Evolutionary conservation across 2,888 invertebrate genomes (phyloP).

Genomic region (Drosophila diplacantha): DNA sequence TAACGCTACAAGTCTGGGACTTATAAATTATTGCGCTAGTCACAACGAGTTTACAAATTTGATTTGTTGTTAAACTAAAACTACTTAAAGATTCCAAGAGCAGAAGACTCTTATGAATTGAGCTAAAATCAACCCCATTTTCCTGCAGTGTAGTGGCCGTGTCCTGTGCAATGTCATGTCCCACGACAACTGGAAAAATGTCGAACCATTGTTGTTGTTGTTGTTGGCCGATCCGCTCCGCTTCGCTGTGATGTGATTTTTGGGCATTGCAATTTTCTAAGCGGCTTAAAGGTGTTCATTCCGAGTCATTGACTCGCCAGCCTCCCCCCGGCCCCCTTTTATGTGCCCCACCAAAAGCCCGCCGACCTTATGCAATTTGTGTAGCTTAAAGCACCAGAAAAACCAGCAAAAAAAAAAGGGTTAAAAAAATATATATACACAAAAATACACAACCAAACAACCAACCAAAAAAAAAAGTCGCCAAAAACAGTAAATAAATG

Average conservation of each 20-base stretch:
- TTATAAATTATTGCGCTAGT: too few species aligned
- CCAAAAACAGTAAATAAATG: constrained; percentile 22
- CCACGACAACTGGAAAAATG: constrained; percentile 35
- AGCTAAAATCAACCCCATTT: background rate
- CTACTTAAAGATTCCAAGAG: background rate
- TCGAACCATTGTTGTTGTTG: constrained; percentile 42
- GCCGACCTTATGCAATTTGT: constrained; percentile 27
- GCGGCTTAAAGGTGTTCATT: constrained; percentile 71
- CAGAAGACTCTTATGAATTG: background rate
- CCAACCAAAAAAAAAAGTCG: constrained; percentile 1
- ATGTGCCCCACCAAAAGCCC: background rate
- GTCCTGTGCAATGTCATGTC: constrained; percentile 33
- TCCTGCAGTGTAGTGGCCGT: background rate
- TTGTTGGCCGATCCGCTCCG: constrained; percentile 19
- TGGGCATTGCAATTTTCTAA: constrained; percentile 62
- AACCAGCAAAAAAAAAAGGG: background rate
- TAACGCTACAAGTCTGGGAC: too few species aligned
- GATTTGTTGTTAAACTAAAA: too few species aligned
- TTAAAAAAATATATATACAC: background rate
- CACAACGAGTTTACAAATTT: too few species aligned
- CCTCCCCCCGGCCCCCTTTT: background rate
- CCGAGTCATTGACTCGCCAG: constrained; percentile 55
- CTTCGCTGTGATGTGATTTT: constrained; percentile 43
- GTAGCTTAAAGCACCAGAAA: constrained; percentile 24
- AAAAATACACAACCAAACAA: background rate